phyloP scores from a whole-genome alignment of 2,888 invertebrate species.

The Zygogramma bicolorata region DNA sequence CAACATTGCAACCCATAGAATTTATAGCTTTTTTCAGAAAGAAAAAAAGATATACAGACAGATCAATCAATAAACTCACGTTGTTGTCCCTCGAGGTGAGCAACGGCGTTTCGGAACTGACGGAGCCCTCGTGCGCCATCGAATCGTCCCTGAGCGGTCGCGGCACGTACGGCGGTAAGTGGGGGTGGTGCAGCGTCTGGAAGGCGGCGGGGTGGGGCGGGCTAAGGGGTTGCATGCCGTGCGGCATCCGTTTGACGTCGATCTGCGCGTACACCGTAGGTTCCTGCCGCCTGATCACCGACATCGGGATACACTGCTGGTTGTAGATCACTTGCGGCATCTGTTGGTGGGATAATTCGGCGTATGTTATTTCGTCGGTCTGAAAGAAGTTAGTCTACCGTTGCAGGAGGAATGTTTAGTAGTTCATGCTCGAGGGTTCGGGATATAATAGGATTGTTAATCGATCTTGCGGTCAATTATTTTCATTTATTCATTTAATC shows the following conservation, averaged over 20 bases:
- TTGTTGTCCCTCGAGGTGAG: constrained; percentile 61
- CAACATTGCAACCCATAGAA: too few relatives aligned
- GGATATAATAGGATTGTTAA: not conserved
- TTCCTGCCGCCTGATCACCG: constrained; percentile 66
- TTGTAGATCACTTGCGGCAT: constrained; percentile 65
- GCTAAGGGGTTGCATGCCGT: constrained; percentile 60
- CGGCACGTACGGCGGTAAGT: constrained; percentile 62
- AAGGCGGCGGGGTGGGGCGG: constrained; percentile 65
- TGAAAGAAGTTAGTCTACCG: constrained; percentile 52
- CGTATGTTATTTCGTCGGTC: constrained; percentile 71
- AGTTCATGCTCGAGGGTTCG: not conserved
- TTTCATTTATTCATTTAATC: too few relatives aligned
- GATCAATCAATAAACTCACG: constrained; percentile 47
- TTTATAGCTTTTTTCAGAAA: too few relatives aligned
- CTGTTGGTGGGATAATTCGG: constrained; percentile 68
- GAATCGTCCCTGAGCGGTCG: constrained; percentile 60
- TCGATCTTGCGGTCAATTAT: not conserved
- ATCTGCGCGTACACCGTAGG: constrained; percentile 72
- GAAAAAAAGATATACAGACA: too few relatives aligned
- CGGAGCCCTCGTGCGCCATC: constrained; percentile 58
- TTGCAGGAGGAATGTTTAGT: constrained; percentile 16
- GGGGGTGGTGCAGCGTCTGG: constrained; percentile 64
- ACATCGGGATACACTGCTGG: constrained; percentile 64
- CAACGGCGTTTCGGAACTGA: constrained; percentile 63
- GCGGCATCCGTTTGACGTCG: constrained; percentile 65